phyloP scores from a whole-genome alignment of 2,113 vertebrate genomes.

The Salvelinus namaycush region DNA sequence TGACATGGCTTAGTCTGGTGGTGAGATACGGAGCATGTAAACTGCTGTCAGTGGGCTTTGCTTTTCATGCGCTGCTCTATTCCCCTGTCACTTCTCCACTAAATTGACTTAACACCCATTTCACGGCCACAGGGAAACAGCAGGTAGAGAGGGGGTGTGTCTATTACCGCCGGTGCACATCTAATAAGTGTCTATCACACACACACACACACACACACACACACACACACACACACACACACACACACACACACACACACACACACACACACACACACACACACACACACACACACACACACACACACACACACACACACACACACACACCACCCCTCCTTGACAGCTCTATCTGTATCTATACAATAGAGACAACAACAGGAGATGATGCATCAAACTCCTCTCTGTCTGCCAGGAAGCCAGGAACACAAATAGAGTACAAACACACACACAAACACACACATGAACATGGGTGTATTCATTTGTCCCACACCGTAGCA shows the following conservation, averaged over 20 bases:
- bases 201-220: not conserved
- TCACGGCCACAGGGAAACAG: conserved; percentile 1
- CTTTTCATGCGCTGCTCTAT: conserved; percentile 48
- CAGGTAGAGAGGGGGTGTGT: no score
- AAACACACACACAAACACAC: conserved; percentile 21
- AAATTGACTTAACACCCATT: not conserved
- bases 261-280: no score
- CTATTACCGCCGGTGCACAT: no score
- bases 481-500: no score
- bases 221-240: no score
- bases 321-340: not conserved
- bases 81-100: conserved; percentile 48
- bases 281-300: no score
- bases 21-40: conserved; percentile 46
- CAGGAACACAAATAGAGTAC: conserved; percentile 10
- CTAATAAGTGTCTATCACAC: no score
- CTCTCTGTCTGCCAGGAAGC: conserved; percentile 12
- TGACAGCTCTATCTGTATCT: conserved; percentile 60
- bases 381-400: conserved; percentile 26
- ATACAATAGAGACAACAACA: conserved; percentile 13
- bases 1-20: no score
- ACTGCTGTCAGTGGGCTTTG: conserved; percentile 56
- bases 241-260: no score
- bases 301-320: no score
- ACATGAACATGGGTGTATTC: no score